Evolutionary conservation across 2,888 invertebrate species (phyloP), one percentile per base, ranked within the genome.

Genomic region (Spisula solida): DNA sequence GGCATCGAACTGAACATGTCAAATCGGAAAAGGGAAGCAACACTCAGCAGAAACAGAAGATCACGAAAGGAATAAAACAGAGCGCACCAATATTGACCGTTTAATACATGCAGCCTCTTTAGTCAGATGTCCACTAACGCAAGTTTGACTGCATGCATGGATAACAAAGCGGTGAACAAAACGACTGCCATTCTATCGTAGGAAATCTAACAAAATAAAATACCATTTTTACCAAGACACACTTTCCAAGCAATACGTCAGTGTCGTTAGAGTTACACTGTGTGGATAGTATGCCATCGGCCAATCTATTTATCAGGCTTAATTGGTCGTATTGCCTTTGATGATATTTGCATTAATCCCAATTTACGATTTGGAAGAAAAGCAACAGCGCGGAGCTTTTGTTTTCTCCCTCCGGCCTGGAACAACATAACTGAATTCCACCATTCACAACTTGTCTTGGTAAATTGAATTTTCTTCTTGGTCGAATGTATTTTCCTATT

Each of bases 331-430:
- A 31, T 51, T 31, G 75, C 51, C 78, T 75, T 84, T 84, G 84
- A 78, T 84, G 41, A 84, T 78, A 84, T 84, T 84, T 84, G 78
- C 84, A 84, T 84, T 84, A 84, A 84, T 84, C 78, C 84, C 84
- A 84, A 84, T 84, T 84, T 84, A 70, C 20, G 70, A 84, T 55
- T 66, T 66, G 29, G 66, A 48, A 83, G 47, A 47, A 83, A 83
- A 25, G 70, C 78, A 75, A 34, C 31, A 25, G 29, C 34, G 34
- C 31, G 18, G 75, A 10, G 31, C 31, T 31, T 34, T 75, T 75
- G 75, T 75, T 75, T 75, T 75, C 75, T 31, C 34, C 75, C 75
- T 1, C 31, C 6, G 75, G 75, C 18, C 75, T 18, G 12, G 34
- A 2, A 34, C 75, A 75, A 75, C 75, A 34, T 75, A 75, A 75